These are phyloP conservation scores for Liparis tanakae DNA, from an alignment of 2,797 vertebrate genomes.

Conservation along the genomic window DNA sequence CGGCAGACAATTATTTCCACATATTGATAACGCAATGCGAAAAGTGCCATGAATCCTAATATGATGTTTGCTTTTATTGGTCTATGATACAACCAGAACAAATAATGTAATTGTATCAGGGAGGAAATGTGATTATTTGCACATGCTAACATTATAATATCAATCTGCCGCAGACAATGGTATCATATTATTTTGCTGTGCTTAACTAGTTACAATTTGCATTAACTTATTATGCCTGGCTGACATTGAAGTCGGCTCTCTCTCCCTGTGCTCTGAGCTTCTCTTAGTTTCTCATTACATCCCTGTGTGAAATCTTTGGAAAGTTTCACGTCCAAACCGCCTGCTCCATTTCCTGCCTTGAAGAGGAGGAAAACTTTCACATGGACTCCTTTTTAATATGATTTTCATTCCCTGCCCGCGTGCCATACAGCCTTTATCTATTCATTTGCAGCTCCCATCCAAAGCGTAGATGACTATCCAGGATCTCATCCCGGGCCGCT, in stretches of 20 bases:
- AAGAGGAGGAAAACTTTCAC: slow-evolving; percentile 52
- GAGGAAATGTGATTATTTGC: slow-evolving; percentile 94
- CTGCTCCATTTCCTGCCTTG: slow-evolving; percentile 37
- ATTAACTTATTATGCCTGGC: slow-evolving; percentile 85
- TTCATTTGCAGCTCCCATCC: slow-evolving; percentile 26
- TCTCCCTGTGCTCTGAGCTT: slow-evolving; percentile 64
- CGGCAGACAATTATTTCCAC: slow-evolving; percentile 99
- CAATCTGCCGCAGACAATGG: slow-evolving; percentile 84
- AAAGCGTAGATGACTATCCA: slow-evolving; percentile 15
- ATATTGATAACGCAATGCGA: slow-evolving; percentile 99
- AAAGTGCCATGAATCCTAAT: slow-evolving; percentile 99
- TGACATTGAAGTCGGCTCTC: slow-evolving; percentile 79
- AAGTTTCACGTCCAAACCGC: slow-evolving; percentile 51
- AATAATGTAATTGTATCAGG: slow-evolving; percentile 99
- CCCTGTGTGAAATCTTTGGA: slow-evolving; percentile 58
- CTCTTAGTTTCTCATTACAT: slow-evolving; percentile 77
- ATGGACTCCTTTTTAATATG: slow-evolving; percentile 32
- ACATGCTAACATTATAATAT: slow-evolving; percentile 90
- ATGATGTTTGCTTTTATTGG: slow-evolving; percentile 99
- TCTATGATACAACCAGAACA: slow-evolving; percentile 95
- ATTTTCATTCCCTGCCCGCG: slow-evolving; percentile 1
- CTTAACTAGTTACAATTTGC: slow-evolving; percentile 91
- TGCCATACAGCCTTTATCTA: slow-evolving; percentile 26
- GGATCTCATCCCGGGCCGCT: slow-evolving; percentile 21
- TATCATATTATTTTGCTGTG: slow-evolving; percentile 88